Conservation (phyloP, 2,888 invertebrate species). For the Dendrolimus pini region DNA sequence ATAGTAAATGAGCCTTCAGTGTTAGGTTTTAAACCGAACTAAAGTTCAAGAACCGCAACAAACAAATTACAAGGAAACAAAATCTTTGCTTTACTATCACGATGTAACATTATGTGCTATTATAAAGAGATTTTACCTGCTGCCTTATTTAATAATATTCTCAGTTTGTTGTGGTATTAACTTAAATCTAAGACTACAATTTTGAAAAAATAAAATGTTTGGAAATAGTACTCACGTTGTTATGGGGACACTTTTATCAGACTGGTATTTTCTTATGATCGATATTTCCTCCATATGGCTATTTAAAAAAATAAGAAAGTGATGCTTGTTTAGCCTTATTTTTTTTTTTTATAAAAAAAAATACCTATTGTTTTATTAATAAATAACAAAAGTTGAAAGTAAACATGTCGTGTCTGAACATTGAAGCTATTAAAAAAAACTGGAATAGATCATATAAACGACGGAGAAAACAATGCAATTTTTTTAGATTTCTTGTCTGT, state of each 20-base stretch:
- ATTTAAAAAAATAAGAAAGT: too few relatives aligned
- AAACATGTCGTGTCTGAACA: too few relatives aligned
- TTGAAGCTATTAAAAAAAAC: too few relatives aligned
- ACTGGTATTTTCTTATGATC: not conserved
- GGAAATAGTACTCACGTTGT: not conserved
- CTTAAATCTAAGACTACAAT: too few relatives aligned
- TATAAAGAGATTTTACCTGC: constrained; percentile 21
- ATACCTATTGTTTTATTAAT: too few relatives aligned
- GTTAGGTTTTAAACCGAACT: constrained; percentile 56
- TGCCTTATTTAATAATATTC: not conserved
- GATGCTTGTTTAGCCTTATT: too few relatives aligned
- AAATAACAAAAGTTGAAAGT: too few relatives aligned
- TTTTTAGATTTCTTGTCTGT: too few relatives aligned
- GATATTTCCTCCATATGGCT: too few relatives aligned
- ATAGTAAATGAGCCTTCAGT: constrained; percentile 59
- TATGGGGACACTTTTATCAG: not conserved
- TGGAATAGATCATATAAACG: too few relatives aligned
- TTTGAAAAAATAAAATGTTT: not conserved
- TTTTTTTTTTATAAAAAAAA: too few relatives aligned
- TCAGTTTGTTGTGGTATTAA: not conserved
- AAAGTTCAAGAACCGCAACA: constrained; percentile 54
- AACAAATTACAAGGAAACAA: constrained; percentile 62
- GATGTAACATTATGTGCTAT: constrained; percentile 17
- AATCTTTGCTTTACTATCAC: constrained; percentile 26
- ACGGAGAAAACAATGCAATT: too few relatives aligned